Evolutionary conservation across 1,140 invertebrate species (phyloP).

Genomic region (Carposina sasakii): DNA sequence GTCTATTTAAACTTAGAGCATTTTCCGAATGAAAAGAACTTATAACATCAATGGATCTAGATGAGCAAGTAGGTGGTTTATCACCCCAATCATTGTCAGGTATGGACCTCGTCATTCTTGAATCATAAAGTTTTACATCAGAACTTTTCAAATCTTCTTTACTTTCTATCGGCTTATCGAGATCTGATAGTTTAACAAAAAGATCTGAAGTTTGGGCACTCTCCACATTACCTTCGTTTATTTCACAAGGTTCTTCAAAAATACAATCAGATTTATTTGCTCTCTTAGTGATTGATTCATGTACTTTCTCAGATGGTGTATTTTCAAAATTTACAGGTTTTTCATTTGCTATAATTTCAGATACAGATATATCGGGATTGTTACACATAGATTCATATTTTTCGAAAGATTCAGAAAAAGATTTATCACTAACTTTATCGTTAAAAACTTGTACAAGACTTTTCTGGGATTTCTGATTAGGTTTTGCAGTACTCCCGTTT

Average conservation of each 20-base stretch:
- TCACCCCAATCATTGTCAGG: constrained; percentile 56
- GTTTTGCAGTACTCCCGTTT: not conserved
- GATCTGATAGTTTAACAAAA: constrained; percentile 62
- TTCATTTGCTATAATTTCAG: constrained; percentile 42
- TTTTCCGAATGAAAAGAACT: constrained; percentile 68
- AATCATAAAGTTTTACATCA: constrained; percentile 25
- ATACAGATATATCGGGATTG: constrained; percentile 49
- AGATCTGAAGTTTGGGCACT: constrained; percentile 32
- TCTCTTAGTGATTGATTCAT: not conserved
- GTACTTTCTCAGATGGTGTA: not conserved
- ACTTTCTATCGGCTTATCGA: constrained; percentile 50
- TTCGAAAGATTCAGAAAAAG: constrained; percentile 37
- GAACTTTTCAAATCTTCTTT: constrained; percentile 20
- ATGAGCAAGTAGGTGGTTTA: constrained; percentile 28
- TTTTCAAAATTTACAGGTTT: not conserved
- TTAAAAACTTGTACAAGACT: not conserved
- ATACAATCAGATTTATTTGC: not conserved
- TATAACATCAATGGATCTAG: constrained; percentile 50
- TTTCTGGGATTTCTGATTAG: not conserved
- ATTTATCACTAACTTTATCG: not conserved
- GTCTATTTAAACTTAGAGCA: constrained; percentile 55
- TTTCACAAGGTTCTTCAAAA: not conserved
- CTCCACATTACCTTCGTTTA: constrained; percentile 22
- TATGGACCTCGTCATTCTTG: constrained; percentile 61
- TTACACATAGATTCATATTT: constrained; percentile 54